A percentile compares a stretch with the other conserved stretches of the same genome.
Conservation (phyloP, 2,888 invertebrate genomes). For the Nomada fabriciana region DNA sequence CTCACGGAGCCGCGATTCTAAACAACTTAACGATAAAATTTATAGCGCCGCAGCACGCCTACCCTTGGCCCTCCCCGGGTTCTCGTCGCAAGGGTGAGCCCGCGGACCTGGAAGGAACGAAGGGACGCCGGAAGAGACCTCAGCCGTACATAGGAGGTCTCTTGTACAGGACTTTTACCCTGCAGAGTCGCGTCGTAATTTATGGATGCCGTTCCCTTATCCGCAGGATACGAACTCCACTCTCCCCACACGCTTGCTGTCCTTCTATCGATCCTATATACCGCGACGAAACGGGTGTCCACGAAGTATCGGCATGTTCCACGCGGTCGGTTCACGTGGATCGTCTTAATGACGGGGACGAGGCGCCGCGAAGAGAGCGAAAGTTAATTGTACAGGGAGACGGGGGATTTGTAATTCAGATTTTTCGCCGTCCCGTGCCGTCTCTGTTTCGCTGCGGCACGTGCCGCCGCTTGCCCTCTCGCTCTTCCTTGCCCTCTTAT, state of each 20-base stretch:
- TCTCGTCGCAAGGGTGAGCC: slow-evolving; percentile 51
- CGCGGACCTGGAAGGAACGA: background rate
- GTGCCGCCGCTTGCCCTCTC: background rate
- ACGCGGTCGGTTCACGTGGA: background rate
- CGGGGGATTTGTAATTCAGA: slow-evolving; percentile 64
- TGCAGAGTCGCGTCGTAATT: slow-evolving; percentile 84
- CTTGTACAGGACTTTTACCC: slow-evolving; percentile 84
- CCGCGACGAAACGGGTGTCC: slow-evolving; percentile 79
- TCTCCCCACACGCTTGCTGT: slow-evolving; percentile 82
- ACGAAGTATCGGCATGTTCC: slow-evolving; percentile 53
- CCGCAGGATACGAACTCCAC: slow-evolving; percentile 83
- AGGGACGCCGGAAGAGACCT: slow-evolving; percentile 53
- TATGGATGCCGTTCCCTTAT: slow-evolving; percentile 84
- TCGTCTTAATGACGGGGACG: background rate
- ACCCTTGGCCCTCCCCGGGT: slow-evolving; percentile 75
- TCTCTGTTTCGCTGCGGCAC: slow-evolving; percentile 24
- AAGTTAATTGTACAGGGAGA: slow-evolving; percentile 58
- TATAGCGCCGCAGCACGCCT: slow-evolving; percentile 83
- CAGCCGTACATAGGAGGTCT: slow-evolving; percentile 78
- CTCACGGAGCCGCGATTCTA: slow-evolving; percentile 82
- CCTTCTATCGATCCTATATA: slow-evolving; percentile 84
- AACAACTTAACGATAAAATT: slow-evolving; percentile 85
- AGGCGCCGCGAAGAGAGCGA: slow-evolving; percentile 45
- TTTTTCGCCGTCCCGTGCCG: slow-evolving; percentile 48
- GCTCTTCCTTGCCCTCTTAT: background rate